These are phyloP conservation scores for Ctenodactylus gundi DNA, from an alignment of 2,113 vertebrate genomes.

Conservation along the genomic window DNA sequence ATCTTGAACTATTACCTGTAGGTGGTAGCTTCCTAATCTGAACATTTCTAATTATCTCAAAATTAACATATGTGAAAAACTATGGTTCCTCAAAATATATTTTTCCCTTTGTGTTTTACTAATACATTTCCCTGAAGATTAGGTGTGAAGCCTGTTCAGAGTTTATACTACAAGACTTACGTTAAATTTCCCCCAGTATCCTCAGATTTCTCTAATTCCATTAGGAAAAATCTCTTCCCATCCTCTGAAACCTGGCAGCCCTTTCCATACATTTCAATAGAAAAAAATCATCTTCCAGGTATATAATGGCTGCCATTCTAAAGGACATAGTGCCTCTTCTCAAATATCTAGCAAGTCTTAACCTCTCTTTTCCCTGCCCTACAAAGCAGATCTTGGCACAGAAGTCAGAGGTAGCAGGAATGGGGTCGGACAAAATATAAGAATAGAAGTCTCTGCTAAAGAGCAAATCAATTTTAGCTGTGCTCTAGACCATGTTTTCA, in stretches of 20 bases:
- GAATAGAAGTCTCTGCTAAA: not conserved
- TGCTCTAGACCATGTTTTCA: not conserved
- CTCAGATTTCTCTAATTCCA: not conserved
- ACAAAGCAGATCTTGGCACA: not conserved
- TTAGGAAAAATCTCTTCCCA: not conserved
- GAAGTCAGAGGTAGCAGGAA: not conserved
- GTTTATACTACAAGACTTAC: not conserved
- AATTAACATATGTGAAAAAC: not conserved
- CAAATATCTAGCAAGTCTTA: not conserved
- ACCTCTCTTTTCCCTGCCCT: not conserved
- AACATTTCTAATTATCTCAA: not conserved
- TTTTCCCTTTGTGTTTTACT: not conserved
- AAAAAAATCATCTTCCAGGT: not conserved
- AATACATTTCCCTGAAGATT: not conserved
- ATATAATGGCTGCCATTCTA: not conserved
- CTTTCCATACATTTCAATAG: not conserved
- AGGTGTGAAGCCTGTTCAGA: not conserved
- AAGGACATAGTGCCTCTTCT: not conserved
- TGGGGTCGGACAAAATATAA: not conserved
- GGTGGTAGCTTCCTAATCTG: not conserved
- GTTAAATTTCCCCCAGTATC: not conserved
- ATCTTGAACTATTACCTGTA: not conserved
- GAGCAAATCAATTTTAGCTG: not conserved
- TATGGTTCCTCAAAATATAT: not conserved
- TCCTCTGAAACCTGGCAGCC: not conserved